phyloP scores from a whole-genome alignment of 2,113 vertebrate species.

The Lophotis ruficrista region DNA sequence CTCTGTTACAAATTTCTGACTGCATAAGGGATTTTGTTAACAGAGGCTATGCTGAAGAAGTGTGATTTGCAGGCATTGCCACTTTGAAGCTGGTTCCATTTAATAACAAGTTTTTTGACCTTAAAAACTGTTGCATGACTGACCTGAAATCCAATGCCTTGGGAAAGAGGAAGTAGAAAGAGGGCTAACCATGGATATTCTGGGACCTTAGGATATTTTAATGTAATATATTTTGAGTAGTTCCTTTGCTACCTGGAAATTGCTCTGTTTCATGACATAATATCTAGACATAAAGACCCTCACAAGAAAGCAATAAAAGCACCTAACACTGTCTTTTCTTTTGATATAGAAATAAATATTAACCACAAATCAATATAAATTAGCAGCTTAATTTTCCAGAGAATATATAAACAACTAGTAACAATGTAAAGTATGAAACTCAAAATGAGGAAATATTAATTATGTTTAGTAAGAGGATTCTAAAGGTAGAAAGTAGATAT shows the following conservation, averaged over 20 bases:
- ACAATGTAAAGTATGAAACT: background rate
- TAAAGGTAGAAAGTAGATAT: background rate
- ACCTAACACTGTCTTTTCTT: background rate
- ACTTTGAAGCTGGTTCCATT: background rate
- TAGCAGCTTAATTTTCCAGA: background rate
- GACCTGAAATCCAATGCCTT: background rate
- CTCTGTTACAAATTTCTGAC: background rate
- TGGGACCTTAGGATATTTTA: background rate
- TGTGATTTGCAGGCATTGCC: background rate
- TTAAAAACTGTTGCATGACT: background rate
- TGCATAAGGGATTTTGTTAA: background rate
- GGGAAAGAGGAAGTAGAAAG: background rate
- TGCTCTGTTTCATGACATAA: background rate
- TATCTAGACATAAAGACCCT: background rate
- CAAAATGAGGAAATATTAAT: background rate
- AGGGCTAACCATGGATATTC: background rate
- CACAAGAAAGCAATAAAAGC: background rate
- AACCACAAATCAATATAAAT: background rate
- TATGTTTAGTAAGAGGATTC: background rate
- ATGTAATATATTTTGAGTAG: background rate
- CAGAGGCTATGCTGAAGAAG: background rate
- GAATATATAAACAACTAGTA: background rate
- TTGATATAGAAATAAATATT: background rate
- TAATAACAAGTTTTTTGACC: background rate
- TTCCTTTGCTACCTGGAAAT: background rate